A percentile compares a stretch with the other conserved stretches of the same genome.
phyloP scores from a whole-genome alignment of 2,797 vertebrate genomes.

The Fistularia tabacaria region DNA sequence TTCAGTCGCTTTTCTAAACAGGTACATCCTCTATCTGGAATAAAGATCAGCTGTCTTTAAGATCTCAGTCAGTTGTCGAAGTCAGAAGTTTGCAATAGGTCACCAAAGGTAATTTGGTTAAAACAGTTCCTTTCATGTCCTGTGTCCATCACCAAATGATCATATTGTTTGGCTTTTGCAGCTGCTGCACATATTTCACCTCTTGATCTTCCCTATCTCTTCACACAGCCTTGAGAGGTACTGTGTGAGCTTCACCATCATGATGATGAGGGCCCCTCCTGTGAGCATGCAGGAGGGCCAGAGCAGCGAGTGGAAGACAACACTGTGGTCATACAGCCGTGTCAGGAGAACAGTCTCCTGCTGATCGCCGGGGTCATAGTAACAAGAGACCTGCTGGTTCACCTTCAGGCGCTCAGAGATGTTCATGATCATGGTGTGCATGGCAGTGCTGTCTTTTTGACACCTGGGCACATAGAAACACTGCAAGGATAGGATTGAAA shows the following conservation, averaged over 20 bases:
- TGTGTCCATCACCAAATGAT: constrained; percentile 16
- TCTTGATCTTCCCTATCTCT: constrained; percentile 85
- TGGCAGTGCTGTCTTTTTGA: constrained; percentile 83
- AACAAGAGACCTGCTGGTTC: constrained; percentile 85
- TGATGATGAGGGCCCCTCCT: constrained; percentile 83
- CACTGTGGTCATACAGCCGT: constrained; percentile 82
- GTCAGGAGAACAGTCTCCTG: constrained; percentile 86
- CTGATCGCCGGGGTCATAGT: constrained; percentile 82
- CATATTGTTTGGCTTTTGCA: constrained; percentile 3
- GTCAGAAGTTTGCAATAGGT: constrained; percentile 34
- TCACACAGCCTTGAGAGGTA: constrained; percentile 92
- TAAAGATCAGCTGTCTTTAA: constrained; percentile 38
- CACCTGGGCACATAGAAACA: constrained; percentile 93
- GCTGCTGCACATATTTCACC: constrained; percentile 71
- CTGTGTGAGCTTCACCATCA: constrained; percentile 94
- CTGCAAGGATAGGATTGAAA: constrained; percentile 62
- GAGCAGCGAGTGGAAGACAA: constrained; percentile 85
- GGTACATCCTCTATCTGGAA: constrained; percentile 28
- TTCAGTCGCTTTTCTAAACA: constrained; percentile 45
- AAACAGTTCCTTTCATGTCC: constrained; percentile 25
- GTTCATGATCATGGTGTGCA: constrained; percentile 78
- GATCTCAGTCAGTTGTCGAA: constrained; percentile 23
- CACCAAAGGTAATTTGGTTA: constrained; percentile 32
- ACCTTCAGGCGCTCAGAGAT: constrained; percentile 87
- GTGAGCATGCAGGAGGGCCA: constrained; percentile 91